Base-by-base conservation (phyloP, 1,140 invertebrate species). In the Phortica variegata region DNA sequence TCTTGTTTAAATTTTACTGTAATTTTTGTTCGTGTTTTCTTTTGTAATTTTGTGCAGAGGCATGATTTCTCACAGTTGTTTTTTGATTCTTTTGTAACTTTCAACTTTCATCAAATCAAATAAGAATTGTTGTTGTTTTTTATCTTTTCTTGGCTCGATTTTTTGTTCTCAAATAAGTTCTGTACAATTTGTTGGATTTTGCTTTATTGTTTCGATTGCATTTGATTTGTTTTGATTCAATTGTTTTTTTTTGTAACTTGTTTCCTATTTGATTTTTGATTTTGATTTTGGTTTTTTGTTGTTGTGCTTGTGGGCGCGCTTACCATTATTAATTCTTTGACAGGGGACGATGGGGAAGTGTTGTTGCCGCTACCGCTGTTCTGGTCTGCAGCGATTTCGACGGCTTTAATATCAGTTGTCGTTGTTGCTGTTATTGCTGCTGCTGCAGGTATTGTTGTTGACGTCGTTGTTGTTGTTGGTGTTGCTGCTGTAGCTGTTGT, bases 321-420 rank as follows among this genome's bases (percentile, higher is more conserved):
- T 68, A 68, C 63, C 63, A 68, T 68, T 46, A 68, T 68, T 63
- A 68, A 65, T 51, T 68, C 63, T 68, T 68, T 65, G 69, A 68
- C 58, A 60, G 63, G 63, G 65, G 63, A 68, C 58, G 63, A 60
- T 49, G 68, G 60, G 57, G 55, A 55, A 55, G 60, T 41, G 50
- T 29, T 44, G 46, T 20, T 40, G 47, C 10, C 21, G 39, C 18
- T 43, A 33, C 23, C 23, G 44, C 15, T 37, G 44, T 18, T 33
- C 29, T 13, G 15, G 32, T 40, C 43, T 5, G 31, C 44, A 32
- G 5, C 10, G 5, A 10, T 26, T 5, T 26, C 10, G 23, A 6
- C 10, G 23, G 5, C n/a, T n/a, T 33, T 29, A 18, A 33, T 39
- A 50, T 32, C 31, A 7, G 20, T 36, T 54, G 52, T 39, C 17